Percentiles rank a stretch among this genome's conserved stretches.
Conservation (phyloP, 2,888 invertebrate genomes). For the Scrobipalpa atriplicella region DNA sequence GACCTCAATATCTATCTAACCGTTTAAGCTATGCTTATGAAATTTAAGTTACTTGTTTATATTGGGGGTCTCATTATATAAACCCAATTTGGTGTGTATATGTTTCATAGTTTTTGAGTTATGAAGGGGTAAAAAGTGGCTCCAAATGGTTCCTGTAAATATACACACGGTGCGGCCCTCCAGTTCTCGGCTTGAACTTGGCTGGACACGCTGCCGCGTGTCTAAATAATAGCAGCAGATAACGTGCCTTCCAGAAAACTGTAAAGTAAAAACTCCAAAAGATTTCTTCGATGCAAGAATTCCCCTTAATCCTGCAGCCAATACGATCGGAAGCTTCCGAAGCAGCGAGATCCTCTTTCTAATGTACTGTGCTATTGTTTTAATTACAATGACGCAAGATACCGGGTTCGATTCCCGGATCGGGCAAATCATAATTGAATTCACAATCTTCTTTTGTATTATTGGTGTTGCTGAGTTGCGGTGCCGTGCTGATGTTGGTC, state of each 20-base stretch:
- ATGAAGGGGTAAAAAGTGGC: too few species aligned
- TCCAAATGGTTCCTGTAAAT: too few species aligned
- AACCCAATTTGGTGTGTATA: too few species aligned
- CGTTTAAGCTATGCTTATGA: too few species aligned
- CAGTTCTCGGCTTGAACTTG: too few species aligned
- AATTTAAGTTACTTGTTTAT: too few species aligned
- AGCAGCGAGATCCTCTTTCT: conserved; percentile 32
- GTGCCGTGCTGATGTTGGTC: neutral
- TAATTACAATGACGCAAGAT: conserved; percentile 27
- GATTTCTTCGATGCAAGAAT: neutral
- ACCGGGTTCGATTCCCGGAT: conserved; percentile 20
- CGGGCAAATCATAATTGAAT: conserved; percentile 30
- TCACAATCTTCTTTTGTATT: conserved; percentile 17
- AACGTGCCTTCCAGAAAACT: neutral
- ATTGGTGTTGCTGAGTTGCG: conserved; percentile 6
- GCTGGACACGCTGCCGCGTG: too few species aligned
- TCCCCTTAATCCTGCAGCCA: conserved; percentile 22
- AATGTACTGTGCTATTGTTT: conserved; percentile 33
- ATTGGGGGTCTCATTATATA: too few species aligned
- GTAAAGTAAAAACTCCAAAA: neutral
- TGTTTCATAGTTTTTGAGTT: too few species aligned
- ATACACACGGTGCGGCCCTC: too few species aligned
- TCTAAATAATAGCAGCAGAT: neutral
- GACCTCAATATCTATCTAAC: too few species aligned
- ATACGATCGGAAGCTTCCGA: conserved; percentile 28